Conservation (phyloP, 2,888 invertebrate genomes). For the Parascotia fuliginaria region DNA sequence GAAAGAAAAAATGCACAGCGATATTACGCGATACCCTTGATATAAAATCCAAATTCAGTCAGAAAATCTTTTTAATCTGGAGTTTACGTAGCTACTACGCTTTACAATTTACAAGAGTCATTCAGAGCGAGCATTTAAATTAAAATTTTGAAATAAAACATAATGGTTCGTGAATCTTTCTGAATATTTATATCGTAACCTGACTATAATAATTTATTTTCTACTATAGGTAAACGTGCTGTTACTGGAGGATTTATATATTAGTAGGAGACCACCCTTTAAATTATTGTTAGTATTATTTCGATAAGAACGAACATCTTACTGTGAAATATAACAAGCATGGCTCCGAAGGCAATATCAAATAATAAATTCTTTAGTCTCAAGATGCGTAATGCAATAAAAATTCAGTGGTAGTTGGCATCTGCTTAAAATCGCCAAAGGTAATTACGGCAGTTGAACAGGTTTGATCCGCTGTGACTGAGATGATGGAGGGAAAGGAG, state of each 20-base stretch:
- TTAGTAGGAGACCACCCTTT: not conserved
- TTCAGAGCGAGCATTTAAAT: conserved; percentile 7
- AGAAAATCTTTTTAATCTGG: conserved; percentile 12
- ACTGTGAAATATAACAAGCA: not conserved
- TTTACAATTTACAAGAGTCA: conserved; percentile 6
- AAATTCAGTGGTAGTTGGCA: conserved; percentile 36
- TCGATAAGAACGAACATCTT: not conserved
- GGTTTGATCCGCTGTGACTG: conserved; percentile 33
- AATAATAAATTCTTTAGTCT: not conserved
- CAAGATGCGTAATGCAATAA: conserved; percentile 27
- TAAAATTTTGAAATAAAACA: not conserved
- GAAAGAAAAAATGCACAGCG: conserved; percentile 31
- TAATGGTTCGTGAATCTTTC: not conserved
- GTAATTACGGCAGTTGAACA: conserved; percentile 48
- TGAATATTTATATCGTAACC: not conserved
- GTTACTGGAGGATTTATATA: not conserved
- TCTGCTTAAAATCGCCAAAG: conserved; percentile 48
- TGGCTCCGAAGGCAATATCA: not conserved
- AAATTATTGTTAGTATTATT: not conserved
- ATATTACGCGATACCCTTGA: conserved; percentile 13
- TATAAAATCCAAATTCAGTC: conserved; percentile 7
- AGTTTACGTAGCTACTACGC: not conserved
- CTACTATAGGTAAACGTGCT: not conserved
- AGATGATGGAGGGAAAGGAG: not conserved
- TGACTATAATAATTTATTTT: not conserved